A percentile compares a stretch with the other conserved stretches of the same genome.
Conservation (phyloP, 2,797 vertebrate species). For the Pseudochirops cupreus region DNA sequence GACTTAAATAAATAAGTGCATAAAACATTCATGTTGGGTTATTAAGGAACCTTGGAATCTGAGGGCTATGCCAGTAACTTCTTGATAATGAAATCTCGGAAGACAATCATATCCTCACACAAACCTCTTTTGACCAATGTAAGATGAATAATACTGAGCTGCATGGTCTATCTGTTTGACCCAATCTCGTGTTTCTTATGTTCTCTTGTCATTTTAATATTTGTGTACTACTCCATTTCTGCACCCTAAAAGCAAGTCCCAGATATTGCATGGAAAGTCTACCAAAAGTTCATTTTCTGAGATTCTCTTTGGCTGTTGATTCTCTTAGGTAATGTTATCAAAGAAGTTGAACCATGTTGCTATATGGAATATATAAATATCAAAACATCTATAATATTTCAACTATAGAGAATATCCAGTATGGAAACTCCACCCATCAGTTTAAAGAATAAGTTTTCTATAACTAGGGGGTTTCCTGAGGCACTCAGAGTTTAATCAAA, state of each 20-base stretch:
- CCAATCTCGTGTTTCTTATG: not conserved
- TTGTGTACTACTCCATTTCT: not conserved
- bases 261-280: conserved; percentile 6
- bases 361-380: not conserved
- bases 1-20: conserved; percentile 13
- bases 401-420: not conserved
- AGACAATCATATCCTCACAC: not conserved
- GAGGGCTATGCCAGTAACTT: not conserved
- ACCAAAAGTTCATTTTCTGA: conserved; percentile 8
- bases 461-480: not conserved
- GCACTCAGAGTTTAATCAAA: not conserved
- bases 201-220: not conserved
- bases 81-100: not conserved
- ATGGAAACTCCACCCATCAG: not conserved
- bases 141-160: not conserved
- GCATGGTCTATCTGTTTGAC: not conserved
- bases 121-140: not conserved
- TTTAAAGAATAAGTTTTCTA: not conserved
- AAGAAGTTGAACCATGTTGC: not conserved
- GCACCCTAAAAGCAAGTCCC: not conserved
- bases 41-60: conserved; percentile 18
- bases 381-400: not conserved
- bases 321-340: not conserved
- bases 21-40: conserved; percentile 3
- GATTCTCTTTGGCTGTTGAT: not conserved